Evolutionary conservation across 2,113 vertebrate genomes (phyloP).

Genomic region (Tyto alba): DNA sequence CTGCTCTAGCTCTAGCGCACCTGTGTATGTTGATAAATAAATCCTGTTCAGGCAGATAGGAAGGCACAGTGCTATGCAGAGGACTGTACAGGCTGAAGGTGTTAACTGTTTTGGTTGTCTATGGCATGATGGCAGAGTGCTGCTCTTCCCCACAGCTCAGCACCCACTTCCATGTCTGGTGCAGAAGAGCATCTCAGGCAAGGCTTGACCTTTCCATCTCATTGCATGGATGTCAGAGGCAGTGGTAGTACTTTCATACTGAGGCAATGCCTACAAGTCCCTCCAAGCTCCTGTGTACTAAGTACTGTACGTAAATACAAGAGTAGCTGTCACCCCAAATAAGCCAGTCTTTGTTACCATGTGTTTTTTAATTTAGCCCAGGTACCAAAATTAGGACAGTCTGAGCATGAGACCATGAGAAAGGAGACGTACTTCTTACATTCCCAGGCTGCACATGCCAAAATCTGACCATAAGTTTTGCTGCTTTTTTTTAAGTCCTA

Average conservation of each 20-base stretch:
- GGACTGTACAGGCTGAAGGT: neutral
- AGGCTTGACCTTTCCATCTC: neutral
- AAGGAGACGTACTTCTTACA: neutral
- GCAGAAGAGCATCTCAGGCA: neutral
- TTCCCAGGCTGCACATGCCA: neutral
- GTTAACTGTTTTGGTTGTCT: neutral
- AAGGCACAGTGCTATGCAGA: neutral
- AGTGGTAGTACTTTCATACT: neutral
- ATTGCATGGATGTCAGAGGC: neutral
- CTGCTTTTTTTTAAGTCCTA: neutral
- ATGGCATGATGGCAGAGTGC: neutral
- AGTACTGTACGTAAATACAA: neutral
- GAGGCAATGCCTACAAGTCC: neutral
- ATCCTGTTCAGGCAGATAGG: neutral
- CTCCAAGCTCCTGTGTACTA: neutral
- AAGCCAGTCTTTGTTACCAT: neutral
- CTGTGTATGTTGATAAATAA: neutral
- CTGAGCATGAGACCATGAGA: neutral
- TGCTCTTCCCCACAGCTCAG: neutral
- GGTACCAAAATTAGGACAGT: neutral
- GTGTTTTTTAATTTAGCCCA: neutral
- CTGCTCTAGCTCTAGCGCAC: neutral
- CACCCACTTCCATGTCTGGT: neutral
- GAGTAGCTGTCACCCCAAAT: neutral
- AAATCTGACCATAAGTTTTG: neutral